Evolutionary conservation across 2,888 invertebrate genomes (phyloP), one percentile per base, ranked within the genome.

Genomic region (Subacronicta megacephala): DNA sequence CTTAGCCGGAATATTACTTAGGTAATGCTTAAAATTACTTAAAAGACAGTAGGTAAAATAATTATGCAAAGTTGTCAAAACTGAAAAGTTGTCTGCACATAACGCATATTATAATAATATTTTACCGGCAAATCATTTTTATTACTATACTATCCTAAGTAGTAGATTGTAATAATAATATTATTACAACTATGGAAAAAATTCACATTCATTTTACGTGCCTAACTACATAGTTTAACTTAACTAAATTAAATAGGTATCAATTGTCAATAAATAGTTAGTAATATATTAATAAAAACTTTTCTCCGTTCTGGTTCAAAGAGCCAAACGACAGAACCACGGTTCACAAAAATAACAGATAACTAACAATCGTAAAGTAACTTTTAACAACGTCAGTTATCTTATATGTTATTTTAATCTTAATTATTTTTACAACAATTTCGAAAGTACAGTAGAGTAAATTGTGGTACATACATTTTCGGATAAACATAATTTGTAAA

Each of bases 231-330:
- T 72, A 50, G 79, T 85, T 87, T 84, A 17, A 36, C 58, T 72
- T 71, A 72, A 56, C 71, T 84, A 87, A 75, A 81, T 89, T 89
- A 90, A 91, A 90, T 90, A n/a, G n/a, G n/a, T n/a, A 90, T 84
- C 78, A 80, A 81, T 81, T 82, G 83, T 90, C 81, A 93, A 93
- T 93, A 92, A 93, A 93, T 93, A 93, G 93, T 91, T 93, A 90
- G 88, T 85, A 90, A 92, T 92, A 92, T 92, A 92, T 92, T 93
- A 93, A 84, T 87, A 83, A 85, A 57, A 83, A 71, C 82, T 80
- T 78, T 26, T 82, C 75, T 83, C 70, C 72, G 6, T 49, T 73
- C 72, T 64, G 73, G 72, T 80, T 79, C 72, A 72, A 64, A 46
- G 69, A 78, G 81, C 75, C 68, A 37, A 46, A 69, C 62, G 68